A percentile compares a stretch with the other conserved stretches of the same genome.
Conservation (phyloP, 2,113 vertebrate genomes). For the Pica pica region DNA sequence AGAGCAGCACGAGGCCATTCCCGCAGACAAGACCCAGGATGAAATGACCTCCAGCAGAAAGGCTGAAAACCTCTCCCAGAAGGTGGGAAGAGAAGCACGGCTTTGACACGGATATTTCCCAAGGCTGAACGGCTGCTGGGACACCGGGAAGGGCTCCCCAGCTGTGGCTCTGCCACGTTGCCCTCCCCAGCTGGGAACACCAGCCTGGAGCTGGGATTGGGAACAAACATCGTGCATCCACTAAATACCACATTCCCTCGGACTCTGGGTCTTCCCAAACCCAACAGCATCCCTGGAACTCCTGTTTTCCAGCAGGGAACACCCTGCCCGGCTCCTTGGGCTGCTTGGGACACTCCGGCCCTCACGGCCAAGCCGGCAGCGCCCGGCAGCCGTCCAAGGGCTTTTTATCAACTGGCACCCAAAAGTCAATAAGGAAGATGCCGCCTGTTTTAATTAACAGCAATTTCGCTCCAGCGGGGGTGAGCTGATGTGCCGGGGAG, state of each 20-base stretch:
- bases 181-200: neutral
- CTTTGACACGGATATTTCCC: rapidly evolving
- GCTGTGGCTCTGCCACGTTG: rapidly evolving
- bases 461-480: neutral
- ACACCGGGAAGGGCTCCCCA: neutral
- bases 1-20: neutral
- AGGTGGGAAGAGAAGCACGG: neutral
- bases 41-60: neutral
- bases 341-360: neutral
- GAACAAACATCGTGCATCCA: rapidly evolving
- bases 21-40: neutral
- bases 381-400: neutral
- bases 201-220: rapidly evolving
- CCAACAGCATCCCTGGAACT: rapidly evolving
- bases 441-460: conserved; percentile 50
- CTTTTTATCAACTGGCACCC: conserved; percentile 45
- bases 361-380: neutral
- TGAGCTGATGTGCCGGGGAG: neutral
- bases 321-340: rapidly evolving
- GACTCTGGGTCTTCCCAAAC: rapidly evolving
- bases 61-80: rapidly evolving
- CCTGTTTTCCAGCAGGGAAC: rapidly evolving
- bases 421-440: conserved; percentile 50
- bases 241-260: rapidly evolving
- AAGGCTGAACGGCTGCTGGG: rapidly evolving